phyloP scores from a whole-genome alignment of 2,113 vertebrate species.

The Bos taurus region ARS-UCD2.0 NC_037356.1:24441001-24441500 shows the following conservation, averaged over 20 bases:
- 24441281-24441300: not conserved
- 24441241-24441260: not conserved
- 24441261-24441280: not conserved
- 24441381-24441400: not conserved
- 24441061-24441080: not conserved
- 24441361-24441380: not conserved
- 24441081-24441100: not conserved
- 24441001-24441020: not conserved
- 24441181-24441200: slow-evolving; percentile 90
- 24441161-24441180: slow-evolving; percentile 91
- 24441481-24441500: not conserved
- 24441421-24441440: not conserved
- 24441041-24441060: not conserved
- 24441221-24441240: slow-evolving; percentile 81
- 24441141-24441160: slow-evolving; percentile 85
- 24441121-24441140: slow-evolving; percentile 87
- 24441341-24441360: not conserved
- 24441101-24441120: slow-evolving; percentile 78
- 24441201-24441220: slow-evolving; percentile 88
- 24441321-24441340: not conserved
- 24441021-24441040: not conserved
- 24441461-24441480: not conserved
- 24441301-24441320: not conserved
- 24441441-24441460: not conserved
- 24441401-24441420: not conserved